These are phyloP conservation scores for Sitta europaea DNA, from an alignment of 2,113 vertebrate genomes.

Conservation along the genomic window DNA sequence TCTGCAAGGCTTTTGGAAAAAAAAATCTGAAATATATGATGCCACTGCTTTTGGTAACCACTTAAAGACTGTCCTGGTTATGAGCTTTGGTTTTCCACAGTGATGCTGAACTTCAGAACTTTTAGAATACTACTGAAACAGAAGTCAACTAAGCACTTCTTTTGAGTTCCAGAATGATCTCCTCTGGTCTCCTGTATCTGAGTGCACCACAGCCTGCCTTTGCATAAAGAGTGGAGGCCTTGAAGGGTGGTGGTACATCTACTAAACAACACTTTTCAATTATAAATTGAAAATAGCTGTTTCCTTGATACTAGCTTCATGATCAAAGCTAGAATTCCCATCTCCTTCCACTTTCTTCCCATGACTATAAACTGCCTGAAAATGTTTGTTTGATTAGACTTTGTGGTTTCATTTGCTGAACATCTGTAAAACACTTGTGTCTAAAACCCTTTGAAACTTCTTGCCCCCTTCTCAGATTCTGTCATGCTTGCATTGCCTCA, in stretches of 20 bases:
- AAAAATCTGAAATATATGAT: background rate
- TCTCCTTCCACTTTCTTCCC: conserved; percentile 41
- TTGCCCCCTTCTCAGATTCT: background rate
- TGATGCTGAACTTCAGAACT: background rate
- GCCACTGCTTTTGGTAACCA: background rate
- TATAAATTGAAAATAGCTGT: conserved; percentile 37
- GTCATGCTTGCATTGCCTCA: background rate
- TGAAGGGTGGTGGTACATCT: background rate
- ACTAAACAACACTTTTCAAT: background rate
- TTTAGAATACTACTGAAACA: background rate
- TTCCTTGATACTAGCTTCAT: background rate
- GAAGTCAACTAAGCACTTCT: background rate
- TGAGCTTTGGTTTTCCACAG: background rate
- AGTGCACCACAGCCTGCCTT: background rate
- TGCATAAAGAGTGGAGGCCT: background rate
- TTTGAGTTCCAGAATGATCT: background rate
- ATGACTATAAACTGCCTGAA: conserved; percentile 18
- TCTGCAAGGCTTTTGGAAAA: background rate
- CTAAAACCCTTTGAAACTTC: conserved; percentile 35
- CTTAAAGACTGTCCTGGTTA: background rate
- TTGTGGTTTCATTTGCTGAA: conserved; percentile 40
- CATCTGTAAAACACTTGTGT: conserved; percentile 55
- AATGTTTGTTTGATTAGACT: conserved; percentile 51
- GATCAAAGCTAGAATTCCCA: conserved; percentile 38
- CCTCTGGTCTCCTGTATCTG: background rate